Evolutionary conservation across 2,797 vertebrate genomes (phyloP).

Genomic region (Anabas testudineus): DNA sequence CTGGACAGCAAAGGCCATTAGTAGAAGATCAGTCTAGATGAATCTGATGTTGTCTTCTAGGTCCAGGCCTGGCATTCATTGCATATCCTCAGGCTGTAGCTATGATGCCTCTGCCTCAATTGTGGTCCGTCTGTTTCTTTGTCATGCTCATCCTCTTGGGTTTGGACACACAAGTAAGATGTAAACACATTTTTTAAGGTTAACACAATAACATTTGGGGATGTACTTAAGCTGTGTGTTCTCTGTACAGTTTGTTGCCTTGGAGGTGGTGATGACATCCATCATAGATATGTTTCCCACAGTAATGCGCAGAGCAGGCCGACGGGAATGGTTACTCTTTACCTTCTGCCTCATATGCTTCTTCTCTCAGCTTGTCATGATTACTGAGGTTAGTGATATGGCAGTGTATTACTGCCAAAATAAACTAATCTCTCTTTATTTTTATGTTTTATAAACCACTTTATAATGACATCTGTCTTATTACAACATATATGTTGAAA

Average conservation of each 20-base stretch:
- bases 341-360: conserved; percentile 81
- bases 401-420: background rate
- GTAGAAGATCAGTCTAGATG: background rate
- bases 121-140: conserved; percentile 94
- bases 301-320: conserved; percentile 71
- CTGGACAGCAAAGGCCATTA: background rate
- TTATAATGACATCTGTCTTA: background rate
- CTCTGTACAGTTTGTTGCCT: conserved; percentile 76
- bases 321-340: conserved; percentile 76
- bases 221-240: background rate
- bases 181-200: background rate
- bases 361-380: conserved; percentile 75
- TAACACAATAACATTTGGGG: background rate
- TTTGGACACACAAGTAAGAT: conserved; percentile 91
- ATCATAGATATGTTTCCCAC: conserved; percentile 79
- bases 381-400: conserved; percentile 77
- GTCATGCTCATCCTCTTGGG: conserved; percentile 92
- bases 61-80: conserved; percentile 95
- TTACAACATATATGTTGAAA: background rate
- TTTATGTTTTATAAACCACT: background rate
- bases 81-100: conserved; percentile 91
- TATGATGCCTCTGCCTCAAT: conserved; percentile 91
- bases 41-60: conserved; percentile 69
- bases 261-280: conserved; percentile 82
- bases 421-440: background rate